Evolutionary conservation across 1,140 invertebrate species (phyloP).

Genomic region (Diprion similis): DNA sequence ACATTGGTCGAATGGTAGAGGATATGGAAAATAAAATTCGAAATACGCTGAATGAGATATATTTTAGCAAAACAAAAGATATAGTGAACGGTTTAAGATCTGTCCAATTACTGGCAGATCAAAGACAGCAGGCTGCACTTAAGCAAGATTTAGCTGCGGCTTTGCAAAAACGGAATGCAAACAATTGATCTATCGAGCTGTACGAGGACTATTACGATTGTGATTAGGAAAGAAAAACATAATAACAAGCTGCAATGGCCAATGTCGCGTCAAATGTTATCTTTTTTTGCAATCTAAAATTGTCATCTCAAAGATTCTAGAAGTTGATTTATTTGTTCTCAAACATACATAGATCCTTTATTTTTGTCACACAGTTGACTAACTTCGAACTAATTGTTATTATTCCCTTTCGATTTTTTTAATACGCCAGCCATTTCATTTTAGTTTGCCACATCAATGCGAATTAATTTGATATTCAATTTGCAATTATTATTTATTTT

Average conservation of each 20-base stretch:
- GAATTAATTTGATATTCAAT: no score
- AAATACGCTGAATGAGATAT: slow-evolving; percentile 97
- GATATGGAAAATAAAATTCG: slow-evolving; percentile 99
- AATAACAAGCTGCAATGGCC: slow-evolving; percentile 21
- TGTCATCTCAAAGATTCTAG: no score
- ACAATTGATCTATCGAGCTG: slow-evolving; percentile 57
- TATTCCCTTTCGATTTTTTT: no score
- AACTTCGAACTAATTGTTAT: no score
- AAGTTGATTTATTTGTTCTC: no score
- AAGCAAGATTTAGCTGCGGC: slow-evolving; percentile 86
- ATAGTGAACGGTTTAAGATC: slow-evolving; percentile 97
- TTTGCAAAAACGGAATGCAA: slow-evolving; percentile 77
- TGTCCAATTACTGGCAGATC: slow-evolving; percentile 83
- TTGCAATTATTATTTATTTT: no score
- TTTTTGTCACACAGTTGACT: no score
- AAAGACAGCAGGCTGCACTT: slow-evolving; percentile 81
- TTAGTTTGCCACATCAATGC: no score
- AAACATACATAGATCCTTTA: no score
- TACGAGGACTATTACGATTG: slow-evolving; percentile 53
- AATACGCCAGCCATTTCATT: no score
- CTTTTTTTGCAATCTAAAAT: no score
- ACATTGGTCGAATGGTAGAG: slow-evolving; percentile 95
- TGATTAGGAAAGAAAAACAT: slow-evolving; percentile 50
- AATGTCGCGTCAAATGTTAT: no score
- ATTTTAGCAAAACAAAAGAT: slow-evolving; percentile 99